These are phyloP conservation scores for Cacatua alba DNA, from an alignment of 2,113 vertebrate species.

Conservation along the genomic window DNA sequence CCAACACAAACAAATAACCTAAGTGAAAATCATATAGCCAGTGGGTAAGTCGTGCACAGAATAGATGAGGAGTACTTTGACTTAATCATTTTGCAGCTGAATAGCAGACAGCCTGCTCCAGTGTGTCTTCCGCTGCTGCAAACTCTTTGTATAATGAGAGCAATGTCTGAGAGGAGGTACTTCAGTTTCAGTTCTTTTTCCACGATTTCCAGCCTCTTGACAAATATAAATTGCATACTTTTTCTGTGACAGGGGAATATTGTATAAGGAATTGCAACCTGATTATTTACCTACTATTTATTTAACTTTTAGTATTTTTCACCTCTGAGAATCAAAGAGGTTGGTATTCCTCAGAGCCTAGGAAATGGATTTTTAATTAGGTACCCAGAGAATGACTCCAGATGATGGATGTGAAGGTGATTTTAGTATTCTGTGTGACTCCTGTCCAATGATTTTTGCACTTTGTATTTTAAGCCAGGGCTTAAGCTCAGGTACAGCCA, in stretches of 20 bases:
- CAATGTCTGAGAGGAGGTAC: not conserved
- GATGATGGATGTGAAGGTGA: not conserved
- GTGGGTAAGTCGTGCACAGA: not conserved
- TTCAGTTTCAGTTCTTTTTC: not conserved
- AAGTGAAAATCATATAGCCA: not conserved
- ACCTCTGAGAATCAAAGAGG: not conserved
- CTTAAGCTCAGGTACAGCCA: not conserved
- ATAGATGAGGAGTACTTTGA: not conserved
- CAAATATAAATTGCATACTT: not conserved
- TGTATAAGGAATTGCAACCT: not conserved
- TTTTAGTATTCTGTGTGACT: not conserved
- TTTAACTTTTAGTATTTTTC: conserved; percentile 15
- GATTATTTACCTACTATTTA: conserved; percentile 4
- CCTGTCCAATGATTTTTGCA: not conserved
- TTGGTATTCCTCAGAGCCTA: not conserved
- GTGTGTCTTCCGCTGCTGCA: not conserved
- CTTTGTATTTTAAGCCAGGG: not conserved
- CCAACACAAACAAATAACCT: not conserved
- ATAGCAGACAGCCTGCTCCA: not conserved
- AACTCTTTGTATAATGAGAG: not conserved
- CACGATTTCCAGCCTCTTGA: not conserved
- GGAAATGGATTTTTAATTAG: conserved; percentile 45
- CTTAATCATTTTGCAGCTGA: not conserved
- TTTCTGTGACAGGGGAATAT: not conserved
- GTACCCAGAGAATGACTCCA: not conserved